These are phyloP conservation scores for Limonius californicus DNA, from an alignment of 1,140 invertebrate genomes.

Conservation along the genomic window DNA sequence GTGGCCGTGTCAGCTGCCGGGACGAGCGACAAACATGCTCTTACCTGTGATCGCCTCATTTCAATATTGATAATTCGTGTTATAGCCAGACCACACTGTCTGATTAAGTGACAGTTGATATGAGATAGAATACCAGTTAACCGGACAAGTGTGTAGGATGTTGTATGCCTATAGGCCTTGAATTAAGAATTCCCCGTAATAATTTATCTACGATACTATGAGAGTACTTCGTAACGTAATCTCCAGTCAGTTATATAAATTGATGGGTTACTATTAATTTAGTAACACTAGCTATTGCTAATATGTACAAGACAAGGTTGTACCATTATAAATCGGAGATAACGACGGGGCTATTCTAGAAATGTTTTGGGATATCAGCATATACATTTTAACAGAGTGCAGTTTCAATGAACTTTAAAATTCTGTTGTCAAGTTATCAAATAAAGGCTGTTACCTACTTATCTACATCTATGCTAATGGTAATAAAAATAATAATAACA, in stretches of 20 bases:
- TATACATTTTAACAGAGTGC: no score
- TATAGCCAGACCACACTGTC: conserved; percentile 32
- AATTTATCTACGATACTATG: neutral
- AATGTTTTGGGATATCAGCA: no score
- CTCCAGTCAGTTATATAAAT: neutral
- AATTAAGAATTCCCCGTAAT: neutral
- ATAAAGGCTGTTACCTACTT: no score
- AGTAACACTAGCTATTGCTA: no score
- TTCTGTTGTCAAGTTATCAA: no score
- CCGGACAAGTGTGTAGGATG: conserved; percentile 31
- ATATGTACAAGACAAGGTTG: no score
- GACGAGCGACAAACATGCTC: conserved; percentile 39
- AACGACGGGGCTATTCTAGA: no score
- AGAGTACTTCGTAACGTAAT: conserved; percentile 6
- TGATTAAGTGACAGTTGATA: conserved; percentile 33
- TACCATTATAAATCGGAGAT: no score
- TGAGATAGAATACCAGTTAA: conserved; percentile 30
- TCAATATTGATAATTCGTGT: conserved; percentile 41
- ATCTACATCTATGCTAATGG: no score
- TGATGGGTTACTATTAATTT: neutral
- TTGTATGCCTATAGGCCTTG: neutral
- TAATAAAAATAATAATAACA: no score
- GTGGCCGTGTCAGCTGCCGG: conserved; percentile 41
- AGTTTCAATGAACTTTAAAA: no score
- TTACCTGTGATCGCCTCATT: conserved; percentile 41